Evolutionary conservation across 2,888 invertebrate species (phyloP).

Genomic region (Drosophila anceps): DNA sequence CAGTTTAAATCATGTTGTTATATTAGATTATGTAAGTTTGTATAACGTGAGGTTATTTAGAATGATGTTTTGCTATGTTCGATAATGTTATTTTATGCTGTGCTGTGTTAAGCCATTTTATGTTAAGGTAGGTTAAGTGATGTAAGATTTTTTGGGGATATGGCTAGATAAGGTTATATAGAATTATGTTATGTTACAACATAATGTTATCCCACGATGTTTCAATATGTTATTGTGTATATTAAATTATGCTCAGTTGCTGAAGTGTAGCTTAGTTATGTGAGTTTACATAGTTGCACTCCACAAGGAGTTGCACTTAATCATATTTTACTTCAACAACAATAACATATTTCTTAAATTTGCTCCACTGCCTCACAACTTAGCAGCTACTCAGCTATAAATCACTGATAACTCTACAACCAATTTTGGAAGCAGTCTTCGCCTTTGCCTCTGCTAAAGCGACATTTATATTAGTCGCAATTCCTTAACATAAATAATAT

Average conservation of each 20-base stretch:
- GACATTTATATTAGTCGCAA: constrained; percentile 2
- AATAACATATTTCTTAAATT: not conserved
- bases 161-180: too few species aligned
- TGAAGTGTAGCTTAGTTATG: not conserved
- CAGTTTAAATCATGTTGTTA: too few species aligned
- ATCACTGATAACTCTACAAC: not conserved
- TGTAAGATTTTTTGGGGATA: too few species aligned
- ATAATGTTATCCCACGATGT: not conserved
- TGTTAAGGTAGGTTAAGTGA: not conserved
- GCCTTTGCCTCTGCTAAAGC: not conserved
- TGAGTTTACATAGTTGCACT: too few species aligned
- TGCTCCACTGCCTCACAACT: not conserved
- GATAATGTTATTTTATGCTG: not conserved
- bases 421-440: not conserved
- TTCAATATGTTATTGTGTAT: not conserved
- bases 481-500: not conserved
- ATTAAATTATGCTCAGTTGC: not conserved
- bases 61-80: not conserved
- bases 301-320: not conserved
- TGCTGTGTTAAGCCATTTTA: not conserved
- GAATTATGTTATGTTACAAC: not conserved
- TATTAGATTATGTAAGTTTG: not conserved
- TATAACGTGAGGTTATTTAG: not conserved
- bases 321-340: not conserved
- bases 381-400: not conserved